phyloP scores from a whole-genome alignment of 2,113 vertebrate genomes.

The Thamnophis sirtalis region DNA sequence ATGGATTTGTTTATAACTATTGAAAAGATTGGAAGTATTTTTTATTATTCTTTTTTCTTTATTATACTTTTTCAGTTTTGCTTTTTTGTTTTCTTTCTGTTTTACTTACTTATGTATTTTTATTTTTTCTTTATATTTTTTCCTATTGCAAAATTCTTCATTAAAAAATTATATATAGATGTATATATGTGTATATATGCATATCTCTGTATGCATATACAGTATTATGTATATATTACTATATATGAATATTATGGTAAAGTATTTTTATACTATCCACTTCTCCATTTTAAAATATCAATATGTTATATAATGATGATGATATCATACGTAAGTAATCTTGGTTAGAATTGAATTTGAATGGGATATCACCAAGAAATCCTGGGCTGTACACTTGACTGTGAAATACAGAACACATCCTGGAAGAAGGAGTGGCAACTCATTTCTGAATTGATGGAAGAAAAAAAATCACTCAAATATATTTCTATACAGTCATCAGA shows the following conservation, averaged over 20 bases:
- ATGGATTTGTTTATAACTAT: background rate
- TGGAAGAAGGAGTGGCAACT: background rate
- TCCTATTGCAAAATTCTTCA: background rate
- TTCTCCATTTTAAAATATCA: background rate
- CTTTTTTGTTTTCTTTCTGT: background rate
- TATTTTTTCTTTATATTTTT: background rate
- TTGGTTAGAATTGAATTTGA: background rate
- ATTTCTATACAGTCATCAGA: no score
- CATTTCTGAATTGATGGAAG: background rate
- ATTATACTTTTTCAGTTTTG: no score
- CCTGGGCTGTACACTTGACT: background rate
- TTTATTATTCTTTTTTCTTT: no score
- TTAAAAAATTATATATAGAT: background rate
- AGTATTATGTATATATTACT: no score
- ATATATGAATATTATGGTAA: no score
- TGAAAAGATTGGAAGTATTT: background rate
- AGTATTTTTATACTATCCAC: background rate
- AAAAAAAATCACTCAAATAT: background rate
- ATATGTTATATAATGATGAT: background rate
- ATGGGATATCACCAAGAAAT: background rate
- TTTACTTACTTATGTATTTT: background rate
- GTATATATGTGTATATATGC: background rate
- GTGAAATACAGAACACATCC: background rate
- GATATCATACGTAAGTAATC: background rate
- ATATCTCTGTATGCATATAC: no score